These are phyloP conservation scores for Willisornis vidua DNA, from an alignment of 2,113 vertebrate species.

Conservation along the genomic window DNA sequence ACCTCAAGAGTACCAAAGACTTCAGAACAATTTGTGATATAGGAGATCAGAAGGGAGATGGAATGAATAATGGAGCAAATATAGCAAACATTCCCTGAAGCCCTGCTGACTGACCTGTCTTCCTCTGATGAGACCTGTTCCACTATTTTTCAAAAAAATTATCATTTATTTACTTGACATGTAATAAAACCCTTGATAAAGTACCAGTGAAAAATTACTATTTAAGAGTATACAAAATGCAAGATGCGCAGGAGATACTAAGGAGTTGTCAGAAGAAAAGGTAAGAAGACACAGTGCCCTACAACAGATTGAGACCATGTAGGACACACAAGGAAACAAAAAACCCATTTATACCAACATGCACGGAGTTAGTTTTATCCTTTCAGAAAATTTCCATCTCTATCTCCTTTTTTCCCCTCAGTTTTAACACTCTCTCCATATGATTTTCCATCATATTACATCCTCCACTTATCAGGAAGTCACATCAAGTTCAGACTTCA, in stretches of 20 bases:
- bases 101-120: neutral
- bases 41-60: neutral
- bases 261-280: neutral
- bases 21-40: neutral
- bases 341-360: neutral
- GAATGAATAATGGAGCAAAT: neutral
- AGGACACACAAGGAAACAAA: neutral
- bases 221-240: neutral
- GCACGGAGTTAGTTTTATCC: neutral
- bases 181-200: neutral
- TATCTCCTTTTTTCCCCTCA: fast-evolving
- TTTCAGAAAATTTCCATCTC: neutral
- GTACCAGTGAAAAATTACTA: neutral
- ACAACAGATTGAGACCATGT: neutral
- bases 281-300: neutral
- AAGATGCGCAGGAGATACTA: neutral
- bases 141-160: neutral
- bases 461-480: neutral
- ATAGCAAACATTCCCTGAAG: neutral
- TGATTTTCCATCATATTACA: neutral
- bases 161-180: neutral
- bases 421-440: neutral
- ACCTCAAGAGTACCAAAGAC: neutral
- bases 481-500: neutral
- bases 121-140: neutral